A percentile compares a stretch with the other conserved stretches of the same genome.
phyloP scores from a whole-genome alignment of 1,140 invertebrate species.

The Drosophila burlai region DNA sequence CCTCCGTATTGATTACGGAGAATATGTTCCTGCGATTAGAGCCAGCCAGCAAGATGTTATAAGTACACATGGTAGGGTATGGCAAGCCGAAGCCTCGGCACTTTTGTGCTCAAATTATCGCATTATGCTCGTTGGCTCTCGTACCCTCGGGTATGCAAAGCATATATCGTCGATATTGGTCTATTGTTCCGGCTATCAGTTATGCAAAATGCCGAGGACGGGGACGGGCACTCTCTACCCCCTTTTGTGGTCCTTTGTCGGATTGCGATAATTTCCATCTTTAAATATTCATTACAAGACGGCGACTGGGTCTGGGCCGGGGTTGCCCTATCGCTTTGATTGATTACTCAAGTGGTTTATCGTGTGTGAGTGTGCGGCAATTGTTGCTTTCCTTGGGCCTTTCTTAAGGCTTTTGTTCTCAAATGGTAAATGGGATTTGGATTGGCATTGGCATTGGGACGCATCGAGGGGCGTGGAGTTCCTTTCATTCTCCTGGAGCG shows the following conservation, averaged over 20 bases:
- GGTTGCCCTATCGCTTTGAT: slow-evolving; percentile 74
- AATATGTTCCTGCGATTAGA: slow-evolving; percentile 63
- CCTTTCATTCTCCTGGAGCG: slow-evolving; percentile 28
- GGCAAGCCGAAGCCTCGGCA: slow-evolving; percentile 33
- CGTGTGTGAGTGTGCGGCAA: slow-evolving; percentile 49
- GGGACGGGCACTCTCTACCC: slow-evolving; percentile 8
- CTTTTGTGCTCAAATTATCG: slow-evolving; percentile 80
- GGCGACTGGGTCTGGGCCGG: slow-evolving; percentile 33
- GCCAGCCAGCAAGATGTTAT: slow-evolving; percentile 34
- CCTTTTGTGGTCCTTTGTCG: slow-evolving; percentile 37
- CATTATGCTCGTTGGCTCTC: slow-evolving; percentile 22
- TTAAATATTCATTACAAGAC: slow-evolving; percentile 83
- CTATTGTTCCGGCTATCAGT: slow-evolving; percentile 77
- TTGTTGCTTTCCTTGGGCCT: slow-evolving; percentile 58
- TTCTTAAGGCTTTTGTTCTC: slow-evolving; percentile 52
- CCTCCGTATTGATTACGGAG: slow-evolving; percentile 66
- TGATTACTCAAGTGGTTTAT: slow-evolving; percentile 83
- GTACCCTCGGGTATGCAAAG: slow-evolving; percentile 52
- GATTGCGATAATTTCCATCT: slow-evolving; percentile 77
- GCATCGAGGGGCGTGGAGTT: slow-evolving; percentile 49
- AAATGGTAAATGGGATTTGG: slow-evolving; percentile 29
- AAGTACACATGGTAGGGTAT: background rate
- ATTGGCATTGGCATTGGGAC: slow-evolving; percentile 5
- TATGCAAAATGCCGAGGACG: slow-evolving; percentile 69
- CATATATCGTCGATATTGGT: slow-evolving; percentile 63